Evolutionary conservation across 1,140 invertebrate genomes (phyloP).

Genomic region (Leptonema lineaticorne): DNA sequence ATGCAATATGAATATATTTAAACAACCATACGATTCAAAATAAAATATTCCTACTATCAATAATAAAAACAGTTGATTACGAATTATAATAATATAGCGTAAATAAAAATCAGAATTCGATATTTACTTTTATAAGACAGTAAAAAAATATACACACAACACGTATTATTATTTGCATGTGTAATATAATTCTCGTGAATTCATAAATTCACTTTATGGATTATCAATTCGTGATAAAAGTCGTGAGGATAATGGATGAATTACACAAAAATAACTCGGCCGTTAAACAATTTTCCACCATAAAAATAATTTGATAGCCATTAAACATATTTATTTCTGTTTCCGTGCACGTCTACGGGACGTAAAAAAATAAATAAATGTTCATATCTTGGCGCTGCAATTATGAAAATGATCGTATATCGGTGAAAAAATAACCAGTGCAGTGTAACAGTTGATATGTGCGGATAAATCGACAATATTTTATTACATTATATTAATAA

Average conservation of each 20-base stretch:
- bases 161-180: not conserved
- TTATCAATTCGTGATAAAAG: slow-evolving; percentile 19
- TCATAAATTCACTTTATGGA: slow-evolving; percentile 13
- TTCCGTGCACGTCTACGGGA: not conserved
- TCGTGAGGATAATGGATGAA: slow-evolving; percentile 13
- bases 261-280: slow-evolving; percentile 22
- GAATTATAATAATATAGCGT: too few relatives aligned
- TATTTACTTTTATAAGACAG: too few relatives aligned
- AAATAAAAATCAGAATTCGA: not conserved
- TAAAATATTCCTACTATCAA: too few relatives aligned
- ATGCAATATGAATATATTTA: too few relatives aligned
- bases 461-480: too few relatives aligned
- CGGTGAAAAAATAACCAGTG: not conserved
- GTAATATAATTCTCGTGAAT: not conserved
- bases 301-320: slow-evolving; percentile 20
- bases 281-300: slow-evolving; percentile 26
- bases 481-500: too few relatives aligned
- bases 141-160: too few relatives aligned
- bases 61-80: too few relatives aligned
- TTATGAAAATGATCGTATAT: not conserved
- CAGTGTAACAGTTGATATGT: too few relatives aligned
- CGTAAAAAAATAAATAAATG: not conserved
- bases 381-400: not conserved
- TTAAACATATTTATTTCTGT: not conserved
- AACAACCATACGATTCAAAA: too few relatives aligned